Percentiles rank a stretch among this genome's conserved stretches.
These are phyloP conservation scores for Theristicus caerulescens DNA, from an alignment of 2,113 vertebrate species.

Conservation along the genomic window DNA sequence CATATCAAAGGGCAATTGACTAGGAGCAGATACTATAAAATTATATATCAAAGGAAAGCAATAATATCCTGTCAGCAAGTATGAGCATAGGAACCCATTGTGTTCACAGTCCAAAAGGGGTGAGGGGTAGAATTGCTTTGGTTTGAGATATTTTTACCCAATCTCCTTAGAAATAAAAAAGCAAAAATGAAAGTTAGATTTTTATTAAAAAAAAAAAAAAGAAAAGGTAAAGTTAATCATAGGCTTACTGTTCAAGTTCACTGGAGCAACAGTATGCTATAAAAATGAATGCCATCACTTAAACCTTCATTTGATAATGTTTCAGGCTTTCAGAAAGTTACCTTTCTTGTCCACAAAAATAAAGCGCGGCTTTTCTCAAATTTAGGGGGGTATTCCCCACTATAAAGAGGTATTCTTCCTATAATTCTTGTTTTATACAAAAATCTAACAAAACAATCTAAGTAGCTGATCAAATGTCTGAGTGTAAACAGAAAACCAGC, in stretches of 20 bases:
- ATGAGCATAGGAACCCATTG: background rate
- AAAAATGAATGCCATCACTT: background rate
- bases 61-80: background rate
- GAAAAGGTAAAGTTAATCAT: background rate
- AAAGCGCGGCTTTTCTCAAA: background rate
- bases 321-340: background rate
- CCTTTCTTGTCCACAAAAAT: background rate
- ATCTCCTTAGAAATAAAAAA: background rate
- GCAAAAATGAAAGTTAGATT: background rate
- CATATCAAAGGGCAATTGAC: slow-evolving; percentile 13
- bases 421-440: background rate
- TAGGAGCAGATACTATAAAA: slow-evolving; percentile 24
- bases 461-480: slow-evolving; percentile 37
- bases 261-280: background rate
- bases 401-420: background rate
- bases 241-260: background rate
- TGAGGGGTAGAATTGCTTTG: background rate
- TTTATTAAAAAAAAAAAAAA: background rate
- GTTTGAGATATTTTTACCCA: background rate
- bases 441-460: background rate
- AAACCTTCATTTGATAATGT: background rate
- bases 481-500: slow-evolving; percentile 38
- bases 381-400: background rate
- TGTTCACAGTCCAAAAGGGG: background rate
- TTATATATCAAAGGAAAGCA: background rate